Conservation (phyloP, 2,797 vertebrate genomes). For the Etheostoma perlongum region DNA sequence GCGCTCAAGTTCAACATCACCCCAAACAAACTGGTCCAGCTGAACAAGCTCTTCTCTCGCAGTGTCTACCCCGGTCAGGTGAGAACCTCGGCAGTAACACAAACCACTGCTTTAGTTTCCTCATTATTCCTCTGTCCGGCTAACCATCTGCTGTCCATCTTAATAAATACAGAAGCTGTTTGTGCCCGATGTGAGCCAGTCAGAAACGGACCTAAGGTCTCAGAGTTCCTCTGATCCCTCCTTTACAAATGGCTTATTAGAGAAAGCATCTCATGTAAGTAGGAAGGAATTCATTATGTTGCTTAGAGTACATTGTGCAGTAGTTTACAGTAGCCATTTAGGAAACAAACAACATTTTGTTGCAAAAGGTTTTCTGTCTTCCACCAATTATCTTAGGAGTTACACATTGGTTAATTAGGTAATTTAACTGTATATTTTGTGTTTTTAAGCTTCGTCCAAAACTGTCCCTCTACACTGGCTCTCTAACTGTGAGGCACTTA, state of each 20-base stretch:
- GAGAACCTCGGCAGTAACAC: constrained; percentile 52
- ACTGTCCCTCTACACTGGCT: not conserved
- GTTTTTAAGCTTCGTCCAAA: not conserved
- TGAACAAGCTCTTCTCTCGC: constrained; percentile 95
- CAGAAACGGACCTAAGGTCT: constrained; percentile 71
- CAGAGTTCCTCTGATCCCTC: constrained; percentile 38
- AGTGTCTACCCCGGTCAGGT: constrained; percentile 97
- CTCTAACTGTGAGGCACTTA: not conserved
- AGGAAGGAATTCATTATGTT: not conserved
- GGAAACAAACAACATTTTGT: not conserved
- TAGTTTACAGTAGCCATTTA: not conserved
- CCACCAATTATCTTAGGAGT: too few relatives aligned
- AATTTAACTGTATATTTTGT: not conserved
- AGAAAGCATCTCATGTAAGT: constrained; percentile 70
- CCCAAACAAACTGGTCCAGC: constrained; percentile 96
- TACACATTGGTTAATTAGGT: not conserved
- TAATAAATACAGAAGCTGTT: constrained; percentile 81
- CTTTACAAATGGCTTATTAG: constrained; percentile 43
- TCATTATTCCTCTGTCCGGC: not conserved
- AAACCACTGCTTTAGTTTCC: not conserved
- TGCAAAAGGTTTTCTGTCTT: not conserved
- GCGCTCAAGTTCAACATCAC: constrained; percentile 97
- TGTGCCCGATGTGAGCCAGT: constrained; percentile 81
- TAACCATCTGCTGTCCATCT: constrained; percentile 27
- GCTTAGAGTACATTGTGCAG: not conserved